Evolutionary conservation across 2,113 vertebrate species (phyloP).

Genomic region (Junco hyemalis): DNA sequence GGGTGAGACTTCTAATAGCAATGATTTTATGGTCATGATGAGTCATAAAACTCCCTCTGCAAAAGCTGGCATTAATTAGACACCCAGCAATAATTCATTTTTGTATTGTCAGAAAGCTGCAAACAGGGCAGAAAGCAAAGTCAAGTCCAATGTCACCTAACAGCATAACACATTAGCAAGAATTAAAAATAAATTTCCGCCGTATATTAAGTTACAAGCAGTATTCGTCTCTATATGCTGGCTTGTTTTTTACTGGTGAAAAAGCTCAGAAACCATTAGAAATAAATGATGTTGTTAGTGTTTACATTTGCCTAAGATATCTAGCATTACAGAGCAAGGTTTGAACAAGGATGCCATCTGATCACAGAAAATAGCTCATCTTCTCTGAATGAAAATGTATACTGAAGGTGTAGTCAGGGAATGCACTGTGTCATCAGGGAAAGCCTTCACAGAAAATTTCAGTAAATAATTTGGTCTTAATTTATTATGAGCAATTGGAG

Average conservation of each 20-base stretch:
- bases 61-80: conserved; percentile 61
- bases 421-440: not conserved
- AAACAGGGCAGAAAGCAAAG: not conserved
- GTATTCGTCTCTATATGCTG: not conserved
- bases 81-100: conserved; percentile 25
- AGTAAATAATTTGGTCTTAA: not conserved
- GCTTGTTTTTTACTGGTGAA: not conserved
- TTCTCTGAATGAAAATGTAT: not conserved
- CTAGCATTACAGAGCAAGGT: not conserved
- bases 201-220: not conserved
- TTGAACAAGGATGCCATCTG: not conserved
- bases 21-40: conserved; percentile 17
- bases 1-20: conserved; percentile 25
- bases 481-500: not conserved
- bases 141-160: not conserved
- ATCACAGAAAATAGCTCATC: not conserved
- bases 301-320: not conserved
- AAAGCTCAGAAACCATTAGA: not conserved
- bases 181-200: rapidly evolving
- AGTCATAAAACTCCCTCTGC: conserved; percentile 42
- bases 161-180: not conserved
- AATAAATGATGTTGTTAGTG: not conserved
- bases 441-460: not conserved
- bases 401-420: not conserved
- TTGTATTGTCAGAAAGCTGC: not conserved